phyloP scores from a whole-genome alignment of 2,113 vertebrate genomes.

The Lepidothrix coronata region DNA sequence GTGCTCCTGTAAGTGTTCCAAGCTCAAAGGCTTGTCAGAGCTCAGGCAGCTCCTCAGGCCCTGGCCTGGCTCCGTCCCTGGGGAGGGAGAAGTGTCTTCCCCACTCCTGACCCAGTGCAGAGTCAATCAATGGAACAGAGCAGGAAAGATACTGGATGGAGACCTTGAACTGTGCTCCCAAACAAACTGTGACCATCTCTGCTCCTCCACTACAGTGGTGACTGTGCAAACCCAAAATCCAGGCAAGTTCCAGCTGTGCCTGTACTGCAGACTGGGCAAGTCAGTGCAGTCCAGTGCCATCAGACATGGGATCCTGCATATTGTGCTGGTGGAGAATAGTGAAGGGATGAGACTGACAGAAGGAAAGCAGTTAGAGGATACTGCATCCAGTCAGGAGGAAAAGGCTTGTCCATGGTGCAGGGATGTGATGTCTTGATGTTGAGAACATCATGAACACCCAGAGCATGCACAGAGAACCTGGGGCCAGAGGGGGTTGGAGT shows the following conservation, averaged over 20 bases:
- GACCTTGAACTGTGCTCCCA: not conserved
- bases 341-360: not conserved
- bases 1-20: fast-evolving
- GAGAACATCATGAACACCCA: not conserved
- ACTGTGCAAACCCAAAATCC: not conserved
- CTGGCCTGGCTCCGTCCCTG: fast-evolving
- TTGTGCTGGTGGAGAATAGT: not conserved
- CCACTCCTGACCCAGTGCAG: not conserved
- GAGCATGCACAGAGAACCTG: not conserved
- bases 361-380: not conserved
- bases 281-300: not conserved
- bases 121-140: not conserved
- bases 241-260: not conserved
- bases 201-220: not conserved
- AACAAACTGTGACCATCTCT: not conserved
- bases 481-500: not conserved
- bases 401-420: not conserved
- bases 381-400: not conserved
- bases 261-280: not conserved
- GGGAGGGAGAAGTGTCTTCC: not conserved
- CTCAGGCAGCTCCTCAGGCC: not conserved
- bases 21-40: not conserved
- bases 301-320: not conserved
- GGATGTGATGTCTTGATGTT: not conserved
- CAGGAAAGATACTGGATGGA: not conserved